These are phyloP conservation scores for Corapipo altera DNA, from an alignment of 2,113 vertebrate genomes.

Conservation along the genomic window DNA sequence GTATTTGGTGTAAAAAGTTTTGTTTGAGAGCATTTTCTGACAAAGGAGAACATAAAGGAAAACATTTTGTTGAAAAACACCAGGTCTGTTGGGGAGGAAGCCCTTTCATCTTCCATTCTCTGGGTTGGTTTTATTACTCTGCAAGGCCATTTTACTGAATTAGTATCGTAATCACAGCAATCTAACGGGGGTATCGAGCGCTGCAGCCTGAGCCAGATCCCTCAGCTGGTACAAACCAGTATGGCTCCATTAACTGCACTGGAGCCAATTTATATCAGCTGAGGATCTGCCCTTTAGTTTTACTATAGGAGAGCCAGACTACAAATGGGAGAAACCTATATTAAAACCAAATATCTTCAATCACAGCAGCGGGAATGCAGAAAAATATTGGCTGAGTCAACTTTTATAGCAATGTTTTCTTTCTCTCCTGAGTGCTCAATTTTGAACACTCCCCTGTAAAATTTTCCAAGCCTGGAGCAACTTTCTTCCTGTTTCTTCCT, in stretches of 20 bases:
- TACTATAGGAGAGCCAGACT: constrained; percentile 27
- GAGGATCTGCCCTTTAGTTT: constrained; percentile 55
- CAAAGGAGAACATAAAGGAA: constrained; percentile 16
- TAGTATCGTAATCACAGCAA: constrained; percentile 29
- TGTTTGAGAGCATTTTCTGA: not conserved
- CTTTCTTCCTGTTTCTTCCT: not conserved
- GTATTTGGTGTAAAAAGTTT: not conserved
- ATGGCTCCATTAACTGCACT: constrained; percentile 33
- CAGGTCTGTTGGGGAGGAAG: not conserved
- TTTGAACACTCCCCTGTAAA: constrained; percentile 37
- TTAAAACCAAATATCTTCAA: constrained; percentile 64
- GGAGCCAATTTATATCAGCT: constrained; percentile 59
- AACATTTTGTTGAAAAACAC: constrained; percentile 15
- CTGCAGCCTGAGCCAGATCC: constrained; percentile 27
- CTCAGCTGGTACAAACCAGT: constrained; percentile 50
- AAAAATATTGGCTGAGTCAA: constrained; percentile 58
- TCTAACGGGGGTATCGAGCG: constrained; percentile 2
- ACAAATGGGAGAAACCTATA: constrained; percentile 37
- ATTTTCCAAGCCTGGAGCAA: constrained; percentile 46
- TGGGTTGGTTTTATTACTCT: constrained; percentile 2
- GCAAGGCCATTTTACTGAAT: constrained; percentile 40
- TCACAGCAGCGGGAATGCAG: constrained; percentile 44
- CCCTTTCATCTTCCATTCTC: constrained; percentile 52
- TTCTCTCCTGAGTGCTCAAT: constrained; percentile 7
- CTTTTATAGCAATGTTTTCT: constrained; percentile 52